Conservation (phyloP, 2,113 vertebrate species). For the Xiphorhynchus elegans region DNA sequence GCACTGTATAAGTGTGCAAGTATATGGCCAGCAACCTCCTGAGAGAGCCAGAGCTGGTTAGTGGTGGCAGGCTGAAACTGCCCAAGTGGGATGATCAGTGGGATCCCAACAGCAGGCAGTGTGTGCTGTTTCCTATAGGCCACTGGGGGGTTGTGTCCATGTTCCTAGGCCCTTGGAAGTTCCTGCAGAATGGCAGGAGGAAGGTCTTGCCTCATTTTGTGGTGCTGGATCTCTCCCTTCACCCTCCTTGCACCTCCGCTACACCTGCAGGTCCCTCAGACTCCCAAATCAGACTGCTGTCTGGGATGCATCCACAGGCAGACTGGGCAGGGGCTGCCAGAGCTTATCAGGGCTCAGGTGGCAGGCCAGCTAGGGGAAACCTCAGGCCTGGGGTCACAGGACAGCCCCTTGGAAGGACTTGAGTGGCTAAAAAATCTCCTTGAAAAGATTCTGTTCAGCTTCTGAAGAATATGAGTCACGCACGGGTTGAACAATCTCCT, state of each 20-base stretch:
- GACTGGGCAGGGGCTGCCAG: background rate
- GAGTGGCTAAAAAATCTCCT: slow-evolving; percentile 36
- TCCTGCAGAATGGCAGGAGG: background rate
- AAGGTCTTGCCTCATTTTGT: background rate
- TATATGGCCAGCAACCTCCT: background rate
- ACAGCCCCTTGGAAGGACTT: slow-evolving; percentile 9
- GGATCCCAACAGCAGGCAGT: background rate
- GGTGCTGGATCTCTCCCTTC: background rate
- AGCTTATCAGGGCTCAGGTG: background rate
- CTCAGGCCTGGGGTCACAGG: background rate
- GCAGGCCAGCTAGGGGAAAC: background rate
- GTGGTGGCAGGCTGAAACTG: background rate
- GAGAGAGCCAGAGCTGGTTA: background rate
- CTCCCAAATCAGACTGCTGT: rapidly evolving
- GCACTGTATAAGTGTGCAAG: background rate
- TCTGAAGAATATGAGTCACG: slow-evolving; percentile 64
- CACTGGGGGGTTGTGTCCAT: rapidly evolving
- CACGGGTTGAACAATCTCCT: slow-evolving; percentile 52
- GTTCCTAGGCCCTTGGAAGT: background rate
- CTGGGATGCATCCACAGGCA: background rate
- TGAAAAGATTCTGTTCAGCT: slow-evolving; percentile 25
- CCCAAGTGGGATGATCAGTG: rapidly evolving
- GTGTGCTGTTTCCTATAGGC: background rate
- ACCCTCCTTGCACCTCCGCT: background rate
- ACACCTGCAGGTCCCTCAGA: background rate